A percentile compares a stretch with the other conserved stretches of the same genome.
Evolutionary conservation across 2,113 vertebrate genomes (phyloP).

Genomic region (Eolophus roseicapilla): DNA sequence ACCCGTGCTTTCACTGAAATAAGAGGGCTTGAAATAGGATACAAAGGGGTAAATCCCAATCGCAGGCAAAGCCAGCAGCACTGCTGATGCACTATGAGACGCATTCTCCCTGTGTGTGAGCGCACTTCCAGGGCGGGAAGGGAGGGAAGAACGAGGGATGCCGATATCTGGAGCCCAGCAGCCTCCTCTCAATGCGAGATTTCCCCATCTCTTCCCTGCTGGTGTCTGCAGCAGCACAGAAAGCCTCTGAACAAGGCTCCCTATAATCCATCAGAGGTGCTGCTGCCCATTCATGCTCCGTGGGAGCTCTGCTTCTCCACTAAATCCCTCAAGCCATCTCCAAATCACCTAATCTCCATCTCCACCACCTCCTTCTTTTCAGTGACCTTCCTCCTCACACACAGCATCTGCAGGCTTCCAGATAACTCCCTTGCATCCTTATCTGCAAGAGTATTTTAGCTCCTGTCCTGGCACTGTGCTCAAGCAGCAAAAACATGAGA

Average conservation of each 20-base stretch:
- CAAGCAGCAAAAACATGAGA: background rate
- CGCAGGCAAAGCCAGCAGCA: background rate
- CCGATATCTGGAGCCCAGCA: background rate
- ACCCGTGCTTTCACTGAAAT: background rate
- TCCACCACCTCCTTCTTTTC: background rate
- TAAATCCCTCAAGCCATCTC: slow-evolving; percentile 39
- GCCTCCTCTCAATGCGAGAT: background rate
- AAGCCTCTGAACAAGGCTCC: background rate
- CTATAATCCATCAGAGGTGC: background rate
- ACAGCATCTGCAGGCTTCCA: background rate
- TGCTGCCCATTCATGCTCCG: background rate
- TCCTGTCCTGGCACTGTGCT: background rate
- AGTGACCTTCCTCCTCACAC: background rate
- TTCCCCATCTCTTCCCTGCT: background rate
- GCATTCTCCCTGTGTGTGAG: fast-evolving
- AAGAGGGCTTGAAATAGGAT: background rate
- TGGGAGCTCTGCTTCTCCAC: background rate
- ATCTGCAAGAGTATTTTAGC: background rate
- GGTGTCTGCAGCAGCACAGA: background rate
- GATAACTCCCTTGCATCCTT: slow-evolving; percentile 40
- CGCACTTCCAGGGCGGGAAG: fast-evolving
- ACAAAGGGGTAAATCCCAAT: background rate
- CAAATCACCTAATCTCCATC: slow-evolving; percentile 32
- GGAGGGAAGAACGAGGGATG: background rate
- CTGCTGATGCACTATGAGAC: background rate